Base-by-base conservation (phyloP, 2,888 invertebrate species). In the Sarcophaga carnaria region DNA sequence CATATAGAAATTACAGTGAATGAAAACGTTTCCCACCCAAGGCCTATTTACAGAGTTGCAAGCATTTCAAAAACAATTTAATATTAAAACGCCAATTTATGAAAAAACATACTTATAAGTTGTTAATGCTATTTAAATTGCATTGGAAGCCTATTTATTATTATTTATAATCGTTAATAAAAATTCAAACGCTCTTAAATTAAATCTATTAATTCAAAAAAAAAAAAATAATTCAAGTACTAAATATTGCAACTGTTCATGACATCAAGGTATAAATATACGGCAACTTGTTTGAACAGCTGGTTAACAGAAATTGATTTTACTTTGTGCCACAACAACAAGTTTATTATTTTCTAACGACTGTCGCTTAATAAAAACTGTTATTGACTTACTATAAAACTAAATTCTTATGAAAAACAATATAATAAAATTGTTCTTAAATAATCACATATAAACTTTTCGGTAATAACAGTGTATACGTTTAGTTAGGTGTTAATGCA, bases 301-400 rank as follows among this genome's bases (percentile, higher is more conserved):
- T 77, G 77, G 22, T 49, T 25, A 54, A 27, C 60, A 60, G 20
- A 20, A 67, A 80, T 67, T 67, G 72, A 74, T 59, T 71, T 70
- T 20, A 47, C 6, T 63, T 75, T 37, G 54, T 12, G 17, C 59
- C n/a, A 37, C 5, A 77, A 59, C 66, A 64, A 64, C 11, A 64
- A 64, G 49, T 64, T 49, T 74, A 47, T 67, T 59, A 54, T 45
- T 66, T 64, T 37, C n/a, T 37, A 80, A n/a, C 45, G 37, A 37
- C 37, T 37, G 37, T 54, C 17, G 17, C 17, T 54, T 17, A 5
- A 17, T 54, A 54, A 54, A 54, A 14, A 54, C 17, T 14, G 49
- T 49, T 54, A 17, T 54, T 54, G 12, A 54, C 5, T 54, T 54
- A 54, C 54, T 17, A 12, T 54, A 14, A 54, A 54, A 14, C 12